Percentiles rank a stretch among this genome's conserved stretches.
phyloP scores from a whole-genome alignment of 1,140 invertebrate genomes.

The Eulimnadia texana region DNA sequence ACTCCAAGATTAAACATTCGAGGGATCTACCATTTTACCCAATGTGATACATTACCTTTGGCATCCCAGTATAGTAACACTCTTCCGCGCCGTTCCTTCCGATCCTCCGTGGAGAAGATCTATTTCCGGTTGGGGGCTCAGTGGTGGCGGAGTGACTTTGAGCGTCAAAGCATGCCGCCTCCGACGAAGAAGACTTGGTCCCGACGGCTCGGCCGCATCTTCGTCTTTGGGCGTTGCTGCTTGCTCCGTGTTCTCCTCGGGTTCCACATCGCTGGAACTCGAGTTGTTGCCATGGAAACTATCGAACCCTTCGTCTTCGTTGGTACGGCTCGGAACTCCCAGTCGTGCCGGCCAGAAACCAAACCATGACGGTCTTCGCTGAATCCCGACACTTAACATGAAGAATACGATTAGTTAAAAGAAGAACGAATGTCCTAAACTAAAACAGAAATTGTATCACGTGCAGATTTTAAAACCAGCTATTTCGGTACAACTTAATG shows the following conservation, averaged over 20 bases:
- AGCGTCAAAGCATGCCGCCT: background rate
- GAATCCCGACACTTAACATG: background rate
- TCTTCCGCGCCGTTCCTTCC: background rate
- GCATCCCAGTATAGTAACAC: background rate
- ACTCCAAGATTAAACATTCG: background rate
- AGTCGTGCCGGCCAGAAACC: slow-evolving; percentile 10
- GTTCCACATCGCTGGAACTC: slow-evolving; percentile 20
- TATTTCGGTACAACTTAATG: no score
- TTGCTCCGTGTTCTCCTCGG: slow-evolving; percentile 17
- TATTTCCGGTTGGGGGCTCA: background rate
- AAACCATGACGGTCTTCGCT: slow-evolving; percentile 6
- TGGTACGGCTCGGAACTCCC: slow-evolving; percentile 12
- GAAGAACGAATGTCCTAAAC: no score
- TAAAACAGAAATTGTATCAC: no score
- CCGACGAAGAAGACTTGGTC: background rate
- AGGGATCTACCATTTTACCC: background rate
- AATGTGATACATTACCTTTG: background rate
- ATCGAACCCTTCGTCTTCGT: slow-evolving; percentile 68
- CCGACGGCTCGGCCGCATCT: background rate
- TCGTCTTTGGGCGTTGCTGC: background rate
- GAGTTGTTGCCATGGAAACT: slow-evolving; percentile 54
- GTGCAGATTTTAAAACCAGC: no score
- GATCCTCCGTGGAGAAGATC: background rate
- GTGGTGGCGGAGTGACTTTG: background rate
- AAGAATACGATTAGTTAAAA: background rate